These are phyloP conservation scores for Helicolenus hilgendorfi DNA, from an alignment of 2,797 vertebrate genomes.

Conservation along the genomic window DNA sequence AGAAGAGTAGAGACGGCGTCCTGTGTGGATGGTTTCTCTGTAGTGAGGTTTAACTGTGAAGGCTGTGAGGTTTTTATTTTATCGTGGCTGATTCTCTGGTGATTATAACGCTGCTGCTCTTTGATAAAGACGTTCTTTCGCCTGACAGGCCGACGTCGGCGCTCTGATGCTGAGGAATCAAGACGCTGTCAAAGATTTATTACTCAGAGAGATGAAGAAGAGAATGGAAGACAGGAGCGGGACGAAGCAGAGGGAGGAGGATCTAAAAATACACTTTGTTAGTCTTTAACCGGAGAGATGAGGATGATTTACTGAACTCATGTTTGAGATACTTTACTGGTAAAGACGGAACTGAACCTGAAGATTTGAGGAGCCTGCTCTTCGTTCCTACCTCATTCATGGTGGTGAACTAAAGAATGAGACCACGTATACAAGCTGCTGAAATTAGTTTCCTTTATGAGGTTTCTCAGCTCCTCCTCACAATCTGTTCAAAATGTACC, in stretches of 20 bases:
- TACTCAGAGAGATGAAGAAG: background rate
- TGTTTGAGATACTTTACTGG: no score
- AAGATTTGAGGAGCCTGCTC: no score
- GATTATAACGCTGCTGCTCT: background rate
- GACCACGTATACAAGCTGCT: no score
- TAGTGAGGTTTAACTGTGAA: background rate
- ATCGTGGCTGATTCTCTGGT: background rate
- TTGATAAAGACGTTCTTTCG: background rate
- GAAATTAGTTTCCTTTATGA: no score
- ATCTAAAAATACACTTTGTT: background rate
- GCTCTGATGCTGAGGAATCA: background rate
- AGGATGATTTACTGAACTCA: background rate
- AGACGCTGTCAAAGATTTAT: background rate
- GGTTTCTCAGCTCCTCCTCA: no score
- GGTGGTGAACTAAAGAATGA: no score
- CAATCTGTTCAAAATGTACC: no score
- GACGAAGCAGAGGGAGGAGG: background rate
- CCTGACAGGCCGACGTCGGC: background rate
- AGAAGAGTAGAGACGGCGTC: background rate
- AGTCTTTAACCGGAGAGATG: background rate
- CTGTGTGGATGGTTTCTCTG: background rate
- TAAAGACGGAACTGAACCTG: no score
- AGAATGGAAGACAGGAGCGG: background rate
- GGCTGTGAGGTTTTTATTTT: background rate
- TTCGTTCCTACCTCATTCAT: no score